These are phyloP conservation scores for Rutilus rutilus DNA, from an alignment of 2,113 vertebrate species.

Conservation along the genomic window DNA sequence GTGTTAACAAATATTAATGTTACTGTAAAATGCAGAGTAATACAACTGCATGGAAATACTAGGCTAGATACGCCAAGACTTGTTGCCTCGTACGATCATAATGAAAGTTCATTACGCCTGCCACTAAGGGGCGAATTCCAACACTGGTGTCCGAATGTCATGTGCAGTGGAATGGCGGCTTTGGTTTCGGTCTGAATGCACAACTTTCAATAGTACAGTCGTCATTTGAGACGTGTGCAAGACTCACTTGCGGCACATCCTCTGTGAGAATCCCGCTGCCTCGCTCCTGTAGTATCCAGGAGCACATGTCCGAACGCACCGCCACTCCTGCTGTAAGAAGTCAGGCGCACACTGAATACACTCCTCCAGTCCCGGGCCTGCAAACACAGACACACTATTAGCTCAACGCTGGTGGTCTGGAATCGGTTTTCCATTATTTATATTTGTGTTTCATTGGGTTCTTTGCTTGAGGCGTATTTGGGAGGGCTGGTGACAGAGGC, in stretches of 20 bases:
- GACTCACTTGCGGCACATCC: slow-evolving; percentile 84
- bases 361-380: slow-evolving; percentile 80
- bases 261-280: slow-evolving; percentile 77
- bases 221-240: background rate
- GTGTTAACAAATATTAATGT: too few species aligned
- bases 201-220: too few species aligned
- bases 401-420: background rate
- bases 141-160: too few species aligned
- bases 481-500: background rate
- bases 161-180: too few species aligned
- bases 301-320: slow-evolving; percentile 79
- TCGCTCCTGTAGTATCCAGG: slow-evolving; percentile 83
- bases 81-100: too few species aligned
- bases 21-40: too few species aligned
- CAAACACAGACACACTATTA: slow-evolving; percentile 29
- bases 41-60: too few species aligned
- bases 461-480: background rate
- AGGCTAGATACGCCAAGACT: too few species aligned
- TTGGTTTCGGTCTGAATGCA: too few species aligned
- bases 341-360: slow-evolving; percentile 81
- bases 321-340: slow-evolving; percentile 82
- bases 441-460: background rate
- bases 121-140: too few species aligned
- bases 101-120: too few species aligned
- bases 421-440: background rate